Evolutionary conservation across 2,888 invertebrate genomes (phyloP), one percentile per base, ranked within the genome.

Genomic region (Philonicus albiceps): DNA sequence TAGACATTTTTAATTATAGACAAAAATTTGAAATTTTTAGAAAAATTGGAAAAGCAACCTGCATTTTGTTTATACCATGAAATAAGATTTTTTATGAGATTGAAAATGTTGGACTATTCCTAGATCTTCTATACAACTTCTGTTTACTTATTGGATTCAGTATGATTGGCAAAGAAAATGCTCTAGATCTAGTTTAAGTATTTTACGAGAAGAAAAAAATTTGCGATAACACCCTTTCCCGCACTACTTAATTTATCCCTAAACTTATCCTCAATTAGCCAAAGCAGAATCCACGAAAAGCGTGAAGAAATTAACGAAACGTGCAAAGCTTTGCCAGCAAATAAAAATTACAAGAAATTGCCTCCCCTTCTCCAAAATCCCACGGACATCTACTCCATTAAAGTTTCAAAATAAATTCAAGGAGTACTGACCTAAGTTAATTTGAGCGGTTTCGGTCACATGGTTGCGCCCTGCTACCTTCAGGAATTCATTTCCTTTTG

Each of bases 391-490:
- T 37, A 37, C 37, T 74, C 37, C 74, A 74, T 74, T 74, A 74
- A 74, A 74, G 74, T 74, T 74, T 74, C 34, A 74, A 74, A 74
- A 76, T 76, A 43, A 43, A 76, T 76, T 40, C 43, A 76, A 76
- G 40, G 76, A 76, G 40, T 40, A 76, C 76, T 76, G 76, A 76
- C 76, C 76, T 76, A 43, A 76, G 76, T 40, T 76, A 76, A 76
- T 76, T 76, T 76, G 76, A 76, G 76, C 43, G 76, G 76, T 40
- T 76, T 76, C 40, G 43, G 76, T 76, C 76, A 76, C 76, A 76
- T 76, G 76, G 37, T 76, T 76, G 73, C 31, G 31, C 73, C 13
- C 16, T 73, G n/a, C 74, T 73, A 1, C 34, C 31, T 34, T n/a
- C 74, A 31, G 74, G 37, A 34, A 74, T 74, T 37, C 31, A n/a